These are phyloP conservation scores for Carollia perspicillata DNA, from an alignment of 2,113 vertebrate genomes.

Conservation along the genomic window DNA sequence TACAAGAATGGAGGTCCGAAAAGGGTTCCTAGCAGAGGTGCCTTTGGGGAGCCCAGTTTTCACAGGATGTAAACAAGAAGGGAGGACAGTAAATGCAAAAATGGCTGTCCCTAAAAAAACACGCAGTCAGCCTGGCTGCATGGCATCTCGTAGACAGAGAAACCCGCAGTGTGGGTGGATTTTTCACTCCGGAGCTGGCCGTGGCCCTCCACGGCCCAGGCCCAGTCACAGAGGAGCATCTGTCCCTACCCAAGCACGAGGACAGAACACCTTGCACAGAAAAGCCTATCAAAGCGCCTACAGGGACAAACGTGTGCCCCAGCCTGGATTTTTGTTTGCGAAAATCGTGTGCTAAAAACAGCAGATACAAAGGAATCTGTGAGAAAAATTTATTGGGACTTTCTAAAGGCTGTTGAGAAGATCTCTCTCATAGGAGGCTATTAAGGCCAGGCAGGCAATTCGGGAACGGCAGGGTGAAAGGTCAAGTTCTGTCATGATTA, in stretches of 20 bases:
- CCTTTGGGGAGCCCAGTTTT: not conserved
- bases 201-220: not conserved
- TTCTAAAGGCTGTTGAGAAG: conserved; percentile 67
- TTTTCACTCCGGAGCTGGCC: not conserved
- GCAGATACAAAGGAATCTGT: conserved; percentile 68
- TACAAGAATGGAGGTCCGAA: not conserved
- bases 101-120: not conserved
- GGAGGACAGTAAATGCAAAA: not conserved
- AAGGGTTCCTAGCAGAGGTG: not conserved
- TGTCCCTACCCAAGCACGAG: not conserved
- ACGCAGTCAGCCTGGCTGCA: accelerated
- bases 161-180: not conserved
- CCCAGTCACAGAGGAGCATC: not conserved
- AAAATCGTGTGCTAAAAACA: conserved; percentile 70
- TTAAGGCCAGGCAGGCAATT: conserved; percentile 56
- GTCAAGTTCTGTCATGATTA: conserved; percentile 71
- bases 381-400: conserved; percentile 74
- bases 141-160: not conserved
- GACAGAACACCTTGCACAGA: conserved; percentile 22
- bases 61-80: not conserved
- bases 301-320: conserved; percentile 47
- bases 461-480: conserved; percentile 61
- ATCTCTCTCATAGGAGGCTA: conserved; percentile 70
- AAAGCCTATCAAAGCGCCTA: conserved; percentile 56
- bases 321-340: conserved; percentile 65